These are phyloP conservation scores for Brenthis daphne DNA, from an alignment of 2,888 invertebrate species.

Conservation along the genomic window DNA sequence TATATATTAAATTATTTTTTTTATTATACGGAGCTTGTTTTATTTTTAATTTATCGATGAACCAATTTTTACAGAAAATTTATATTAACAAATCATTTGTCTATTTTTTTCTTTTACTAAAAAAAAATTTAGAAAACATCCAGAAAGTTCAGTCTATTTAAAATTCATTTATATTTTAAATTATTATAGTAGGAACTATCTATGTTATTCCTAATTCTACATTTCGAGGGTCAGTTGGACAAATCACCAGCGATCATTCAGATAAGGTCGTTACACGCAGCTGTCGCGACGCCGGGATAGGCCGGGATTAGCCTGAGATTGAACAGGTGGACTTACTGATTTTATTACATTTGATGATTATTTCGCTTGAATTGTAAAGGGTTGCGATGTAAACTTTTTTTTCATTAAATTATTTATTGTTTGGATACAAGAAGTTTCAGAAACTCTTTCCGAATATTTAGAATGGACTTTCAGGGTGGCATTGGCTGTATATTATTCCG, in stretches of 20 bases:
- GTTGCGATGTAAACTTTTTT: not conserved
- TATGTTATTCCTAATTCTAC: slow-evolving; percentile 31
- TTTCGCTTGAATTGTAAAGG: not conserved
- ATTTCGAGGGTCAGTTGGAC: slow-evolving; percentile 50
- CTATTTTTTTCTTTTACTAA: no score
- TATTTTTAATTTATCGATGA: not conserved
- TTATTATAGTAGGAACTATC: not conserved
- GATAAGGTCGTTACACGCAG: slow-evolving; percentile 48
- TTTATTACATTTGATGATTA: slow-evolving; percentile 16
- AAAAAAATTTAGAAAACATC: no score
- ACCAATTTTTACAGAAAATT: no score
- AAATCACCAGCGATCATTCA: slow-evolving; percentile 51
- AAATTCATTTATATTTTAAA: not conserved
- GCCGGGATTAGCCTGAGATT: slow-evolving; percentile 35
- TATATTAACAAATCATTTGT: no score
- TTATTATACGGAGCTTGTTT: no score
- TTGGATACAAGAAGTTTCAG: no score
- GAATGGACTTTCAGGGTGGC: no score
- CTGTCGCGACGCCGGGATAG: slow-evolving; percentile 45
- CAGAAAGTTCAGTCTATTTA: no score
- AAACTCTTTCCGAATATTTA: no score
- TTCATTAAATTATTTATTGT: no score
- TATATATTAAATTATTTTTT: no score
- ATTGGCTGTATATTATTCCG: no score
- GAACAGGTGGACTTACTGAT: slow-evolving; percentile 34